These are phyloP conservation scores for Limanda limanda DNA, from an alignment of 2,113 vertebrate species.

Conservation along the genomic window DNA sequence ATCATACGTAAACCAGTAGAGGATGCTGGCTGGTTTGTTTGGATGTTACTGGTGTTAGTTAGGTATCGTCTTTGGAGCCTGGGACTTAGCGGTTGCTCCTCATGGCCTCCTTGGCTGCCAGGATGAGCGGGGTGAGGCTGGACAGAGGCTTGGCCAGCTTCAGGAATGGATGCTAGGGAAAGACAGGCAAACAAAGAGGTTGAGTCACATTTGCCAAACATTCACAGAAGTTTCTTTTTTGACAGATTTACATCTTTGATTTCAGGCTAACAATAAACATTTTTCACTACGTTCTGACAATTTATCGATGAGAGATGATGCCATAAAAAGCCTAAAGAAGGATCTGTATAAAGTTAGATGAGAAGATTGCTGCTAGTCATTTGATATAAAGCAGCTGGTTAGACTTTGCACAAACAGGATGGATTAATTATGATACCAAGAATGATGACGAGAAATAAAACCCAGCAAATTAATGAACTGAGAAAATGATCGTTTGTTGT, in stretches of 20 bases:
- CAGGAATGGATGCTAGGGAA: slow-evolving; percentile 80
- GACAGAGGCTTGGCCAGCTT: slow-evolving; percentile 83
- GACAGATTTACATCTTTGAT: too few relatives aligned
- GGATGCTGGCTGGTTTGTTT: background rate
- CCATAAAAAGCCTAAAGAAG: too few relatives aligned
- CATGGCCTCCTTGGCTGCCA: slow-evolving; percentile 84
- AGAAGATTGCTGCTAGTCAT: background rate
- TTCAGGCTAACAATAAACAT: too few relatives aligned
- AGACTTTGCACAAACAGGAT: background rate
- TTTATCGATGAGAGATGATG: too few relatives aligned
- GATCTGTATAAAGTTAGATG: background rate
- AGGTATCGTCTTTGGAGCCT: slow-evolving; percentile 15
- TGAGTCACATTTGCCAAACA: too few relatives aligned
- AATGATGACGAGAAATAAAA: background rate
- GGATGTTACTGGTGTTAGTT: background rate
- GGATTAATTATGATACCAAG: background rate
- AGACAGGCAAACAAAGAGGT: background rate
- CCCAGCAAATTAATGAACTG: too few relatives aligned
- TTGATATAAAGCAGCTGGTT: background rate
- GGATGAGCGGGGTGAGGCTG: slow-evolving; percentile 83
- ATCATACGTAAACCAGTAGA: slow-evolving; percentile 13
- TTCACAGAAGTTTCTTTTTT: too few relatives aligned
- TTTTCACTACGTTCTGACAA: too few relatives aligned
- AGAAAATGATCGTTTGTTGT: background rate
- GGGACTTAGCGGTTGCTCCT: slow-evolving; percentile 77